phyloP scores from a whole-genome alignment of 2,888 invertebrate genomes.

The Gibbula magus region DNA sequence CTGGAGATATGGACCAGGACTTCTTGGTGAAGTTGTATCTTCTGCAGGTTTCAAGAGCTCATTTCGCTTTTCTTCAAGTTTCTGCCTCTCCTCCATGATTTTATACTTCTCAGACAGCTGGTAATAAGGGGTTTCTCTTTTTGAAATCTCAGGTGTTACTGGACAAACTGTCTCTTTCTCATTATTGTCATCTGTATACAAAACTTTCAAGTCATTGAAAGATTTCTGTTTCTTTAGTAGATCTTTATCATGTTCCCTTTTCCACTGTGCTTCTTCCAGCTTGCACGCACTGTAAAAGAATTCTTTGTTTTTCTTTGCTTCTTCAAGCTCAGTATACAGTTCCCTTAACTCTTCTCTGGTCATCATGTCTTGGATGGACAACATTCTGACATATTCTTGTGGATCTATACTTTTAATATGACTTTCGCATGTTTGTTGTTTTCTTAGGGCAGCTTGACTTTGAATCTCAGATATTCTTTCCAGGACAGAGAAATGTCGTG shows the following conservation, averaged over 20 bases:
- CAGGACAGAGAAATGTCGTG: constrained; percentile 88
- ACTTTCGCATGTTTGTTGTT: not conserved
- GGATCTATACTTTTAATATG: constrained; percentile 21
- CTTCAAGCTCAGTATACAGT: constrained; percentile 85
- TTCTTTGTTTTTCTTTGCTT: constrained; percentile 88
- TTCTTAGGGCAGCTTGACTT: constrained; percentile 32
- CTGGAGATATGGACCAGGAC: constrained; percentile 40
- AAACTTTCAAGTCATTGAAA: constrained; percentile 84
- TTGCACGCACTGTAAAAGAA: constrained; percentile 88
- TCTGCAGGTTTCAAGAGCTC: not conserved
- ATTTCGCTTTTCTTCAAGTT: constrained; percentile 26
- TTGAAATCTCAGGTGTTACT: constrained; percentile 30
- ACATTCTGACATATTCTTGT: constrained; percentile 17
- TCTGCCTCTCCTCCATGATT: constrained; percentile 36
- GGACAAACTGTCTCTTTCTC: constrained; percentile 22
- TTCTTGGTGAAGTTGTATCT: constrained; percentile 29
- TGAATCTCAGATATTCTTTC: constrained; percentile 85
- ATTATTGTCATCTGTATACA: constrained; percentile 47
- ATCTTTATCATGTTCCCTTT: constrained; percentile 82
- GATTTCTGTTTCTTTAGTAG: constrained; percentile 89
- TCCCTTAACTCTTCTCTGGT: constrained; percentile 84
- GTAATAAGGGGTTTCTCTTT: constrained; percentile 39
- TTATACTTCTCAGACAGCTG: constrained; percentile 42
- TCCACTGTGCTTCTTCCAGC: constrained; percentile 86
- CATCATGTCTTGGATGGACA: constrained; percentile 22